These are phyloP conservation scores for Catharus ustulatus DNA, from an alignment of 2,797 vertebrate genomes.

Conservation along the genomic window DNA sequence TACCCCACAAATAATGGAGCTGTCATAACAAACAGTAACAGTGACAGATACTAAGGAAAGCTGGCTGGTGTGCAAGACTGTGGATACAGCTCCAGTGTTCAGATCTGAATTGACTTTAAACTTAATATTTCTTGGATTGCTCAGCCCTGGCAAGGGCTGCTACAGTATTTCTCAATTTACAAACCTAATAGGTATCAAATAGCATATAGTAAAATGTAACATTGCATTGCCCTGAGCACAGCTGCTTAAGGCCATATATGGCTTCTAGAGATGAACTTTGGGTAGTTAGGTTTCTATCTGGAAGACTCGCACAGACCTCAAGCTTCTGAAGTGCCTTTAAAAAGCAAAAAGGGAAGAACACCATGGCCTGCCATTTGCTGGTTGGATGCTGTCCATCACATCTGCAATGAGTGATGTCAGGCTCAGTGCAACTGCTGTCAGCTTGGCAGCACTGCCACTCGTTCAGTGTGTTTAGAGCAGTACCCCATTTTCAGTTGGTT, in stretches of 20 bases:
- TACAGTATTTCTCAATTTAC: constrained; percentile 18
- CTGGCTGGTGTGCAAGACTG: constrained; percentile 44
- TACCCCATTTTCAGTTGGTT: not conserved
- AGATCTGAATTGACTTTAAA: not conserved
- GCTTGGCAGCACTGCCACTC: not conserved
- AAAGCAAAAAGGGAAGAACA: not conserved
- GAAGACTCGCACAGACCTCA: not conserved
- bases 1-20: constrained; percentile 55
- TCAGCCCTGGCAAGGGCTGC: not conserved
- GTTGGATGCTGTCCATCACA: not conserved
- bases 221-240: not conserved
- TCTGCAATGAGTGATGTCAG: constrained; percentile 6
- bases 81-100: not conserved
- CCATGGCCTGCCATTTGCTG: not conserved
- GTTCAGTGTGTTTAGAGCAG: not conserved
- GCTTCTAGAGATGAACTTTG: not conserved
- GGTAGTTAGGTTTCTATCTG: not conserved
- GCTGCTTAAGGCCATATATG: not conserved
- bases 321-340: not conserved
- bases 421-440: not conserved
- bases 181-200: constrained; percentile 24
- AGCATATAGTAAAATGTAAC: not conserved
- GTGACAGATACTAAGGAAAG: constrained; percentile 46
- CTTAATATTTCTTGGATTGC: constrained; percentile 24
- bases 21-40: constrained; percentile 62